Conservation (phyloP, 2,888 invertebrate genomes). For the Drosophila maculinotata region DNA sequence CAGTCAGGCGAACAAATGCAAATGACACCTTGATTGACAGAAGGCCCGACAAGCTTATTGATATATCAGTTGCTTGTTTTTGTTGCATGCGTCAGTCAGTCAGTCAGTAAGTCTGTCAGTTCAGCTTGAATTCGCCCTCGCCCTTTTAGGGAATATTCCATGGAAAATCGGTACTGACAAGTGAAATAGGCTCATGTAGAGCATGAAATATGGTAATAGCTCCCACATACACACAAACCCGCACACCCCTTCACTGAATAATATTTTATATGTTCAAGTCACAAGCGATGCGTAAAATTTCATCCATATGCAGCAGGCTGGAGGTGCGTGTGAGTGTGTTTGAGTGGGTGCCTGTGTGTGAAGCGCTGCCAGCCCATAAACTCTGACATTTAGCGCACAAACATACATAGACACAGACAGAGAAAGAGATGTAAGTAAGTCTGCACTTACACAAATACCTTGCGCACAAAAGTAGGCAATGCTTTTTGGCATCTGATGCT, state of each 20-base stretch:
- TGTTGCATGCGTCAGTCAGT: constrained; percentile 1
- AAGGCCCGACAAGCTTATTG: constrained; percentile 38
- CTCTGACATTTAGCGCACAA: constrained; percentile 58
- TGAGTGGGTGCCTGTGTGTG: constrained; percentile 24
- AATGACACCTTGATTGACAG: constrained; percentile 50
- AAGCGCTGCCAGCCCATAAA: constrained; percentile 51
- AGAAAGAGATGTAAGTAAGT: constrained; percentile 4
- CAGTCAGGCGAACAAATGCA: constrained; percentile 38
- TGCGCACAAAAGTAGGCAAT: constrained; percentile 59
- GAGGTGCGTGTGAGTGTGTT: constrained; percentile 29
- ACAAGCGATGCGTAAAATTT: constrained; percentile 50
- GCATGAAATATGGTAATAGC: constrained; percentile 78
- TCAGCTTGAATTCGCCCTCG: constrained; percentile 13
- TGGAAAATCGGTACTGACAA: constrained; percentile 58
- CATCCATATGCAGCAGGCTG: constrained; percentile 27
- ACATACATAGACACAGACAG: constrained; percentile 31
- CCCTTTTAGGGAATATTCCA: constrained; percentile 30
- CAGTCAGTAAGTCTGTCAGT: constrained; percentile 29
- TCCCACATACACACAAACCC: not conserved
- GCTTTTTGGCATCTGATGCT: constrained; percentile 25
- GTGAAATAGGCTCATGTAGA: constrained; percentile 65
- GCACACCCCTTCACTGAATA: constrained; percentile 6
- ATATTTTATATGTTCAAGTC: constrained; percentile 18
- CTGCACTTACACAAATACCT: constrained; percentile 27
- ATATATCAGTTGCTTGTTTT: constrained; percentile 36